A percentile compares a stretch with the other conserved stretches of the same genome.
Conservation (phyloP, 2,797 vertebrate genomes). For the Scolopax rusticola region DNA sequence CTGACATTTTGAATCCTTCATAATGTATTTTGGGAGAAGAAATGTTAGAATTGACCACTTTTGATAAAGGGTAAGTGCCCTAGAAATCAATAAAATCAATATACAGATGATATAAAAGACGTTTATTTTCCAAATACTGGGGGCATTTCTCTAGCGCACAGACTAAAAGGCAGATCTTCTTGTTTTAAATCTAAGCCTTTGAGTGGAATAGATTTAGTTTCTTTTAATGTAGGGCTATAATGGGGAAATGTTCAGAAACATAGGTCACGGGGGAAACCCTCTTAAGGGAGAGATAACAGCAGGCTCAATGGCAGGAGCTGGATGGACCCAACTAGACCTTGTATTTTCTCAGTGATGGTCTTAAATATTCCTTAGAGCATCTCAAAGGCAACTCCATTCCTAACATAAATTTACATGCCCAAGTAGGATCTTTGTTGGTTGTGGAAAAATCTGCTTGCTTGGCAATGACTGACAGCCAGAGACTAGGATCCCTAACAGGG, state of each 20-base stretch:
- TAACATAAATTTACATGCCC: rapidly evolving
- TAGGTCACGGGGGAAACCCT: background rate
- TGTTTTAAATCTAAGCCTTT: background rate
- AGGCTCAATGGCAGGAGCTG: background rate
- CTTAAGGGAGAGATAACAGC: background rate
- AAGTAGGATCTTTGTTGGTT: background rate
- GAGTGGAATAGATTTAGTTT: background rate
- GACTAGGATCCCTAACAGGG: rapidly evolving
- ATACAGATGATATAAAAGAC: background rate
- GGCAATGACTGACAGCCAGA: background rate
- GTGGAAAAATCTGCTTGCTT: background rate
- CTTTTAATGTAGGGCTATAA: background rate
- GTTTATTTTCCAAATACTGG: background rate
- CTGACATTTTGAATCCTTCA: background rate
- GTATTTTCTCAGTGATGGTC: background rate
- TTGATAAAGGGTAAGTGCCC: background rate
- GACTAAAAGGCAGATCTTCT: background rate
- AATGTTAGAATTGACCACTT: background rate
- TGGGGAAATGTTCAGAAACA: background rate
- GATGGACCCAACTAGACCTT: background rate
- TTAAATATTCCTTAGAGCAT: background rate
- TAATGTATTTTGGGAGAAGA: background rate
- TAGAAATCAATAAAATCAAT: background rate
- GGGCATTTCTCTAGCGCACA: background rate
- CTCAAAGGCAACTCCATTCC: background rate